A percentile compares a stretch with the other conserved stretches of the same genome.
Conservation (phyloP, 2,888 invertebrate species). For the Rutpela maculata region DNA sequence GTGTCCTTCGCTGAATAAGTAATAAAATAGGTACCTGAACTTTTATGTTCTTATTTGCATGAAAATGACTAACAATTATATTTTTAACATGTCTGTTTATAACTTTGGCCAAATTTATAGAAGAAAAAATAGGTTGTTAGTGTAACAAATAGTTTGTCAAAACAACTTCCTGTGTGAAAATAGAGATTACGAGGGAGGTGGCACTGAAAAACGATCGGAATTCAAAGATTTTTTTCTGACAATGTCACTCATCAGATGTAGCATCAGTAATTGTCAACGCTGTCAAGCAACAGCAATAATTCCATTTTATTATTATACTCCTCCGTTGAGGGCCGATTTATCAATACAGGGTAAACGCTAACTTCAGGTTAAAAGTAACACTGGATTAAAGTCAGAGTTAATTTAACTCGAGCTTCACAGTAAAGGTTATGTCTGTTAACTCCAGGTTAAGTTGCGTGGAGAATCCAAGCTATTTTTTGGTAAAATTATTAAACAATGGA, state of each 20-base stretch:
- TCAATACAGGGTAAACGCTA: too few relatives aligned
- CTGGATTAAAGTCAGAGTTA: too few relatives aligned
- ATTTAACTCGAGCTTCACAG: too few relatives aligned
- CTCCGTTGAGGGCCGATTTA: too few relatives aligned
- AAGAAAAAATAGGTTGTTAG: constrained; percentile 30
- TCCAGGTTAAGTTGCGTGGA: too few relatives aligned
- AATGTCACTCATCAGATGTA: not conserved
- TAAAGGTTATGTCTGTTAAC: too few relatives aligned
- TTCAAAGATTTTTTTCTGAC: constrained; percentile 2
- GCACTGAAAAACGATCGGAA: not conserved
- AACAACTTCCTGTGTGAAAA: constrained; percentile 33
- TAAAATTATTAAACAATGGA: too few relatives aligned
- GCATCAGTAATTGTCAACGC: not conserved
- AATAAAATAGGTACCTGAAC: constrained; percentile 26
- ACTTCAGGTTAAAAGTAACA: too few relatives aligned
- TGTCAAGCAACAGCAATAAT: not conserved
- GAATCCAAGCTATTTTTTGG: too few relatives aligned
- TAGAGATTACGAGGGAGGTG: constrained; percentile 36
- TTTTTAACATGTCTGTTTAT: constrained; percentile 33
- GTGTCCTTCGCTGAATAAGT: constrained; percentile 5
- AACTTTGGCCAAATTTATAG: constrained; percentile 21
- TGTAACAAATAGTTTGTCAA: constrained; percentile 34
- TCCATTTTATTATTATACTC: not conserved
- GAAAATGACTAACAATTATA: constrained; percentile 28
- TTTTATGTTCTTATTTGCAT: constrained; percentile 7